Conservation (phyloP, 1,140 invertebrate species). For the Maconellicoccus hirsutus region DNA sequence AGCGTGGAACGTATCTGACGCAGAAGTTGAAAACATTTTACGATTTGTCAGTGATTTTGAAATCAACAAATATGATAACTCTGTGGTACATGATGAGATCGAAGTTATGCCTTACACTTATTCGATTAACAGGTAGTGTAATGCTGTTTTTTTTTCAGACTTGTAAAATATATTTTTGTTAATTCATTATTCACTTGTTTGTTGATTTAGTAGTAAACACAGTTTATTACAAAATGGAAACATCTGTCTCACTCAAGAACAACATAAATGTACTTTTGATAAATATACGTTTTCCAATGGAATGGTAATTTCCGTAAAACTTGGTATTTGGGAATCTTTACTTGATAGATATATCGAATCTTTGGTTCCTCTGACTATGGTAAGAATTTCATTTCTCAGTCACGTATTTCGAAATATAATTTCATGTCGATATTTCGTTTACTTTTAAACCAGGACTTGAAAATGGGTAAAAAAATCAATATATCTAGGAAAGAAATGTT, state of each 20-base stretch:
- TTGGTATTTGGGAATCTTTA: constrained; percentile 81
- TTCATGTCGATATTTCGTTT: too few species aligned
- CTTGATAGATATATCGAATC: constrained; percentile 70
- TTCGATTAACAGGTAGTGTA: constrained; percentile 27
- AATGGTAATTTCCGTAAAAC: constrained; percentile 78
- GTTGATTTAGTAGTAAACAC: constrained; percentile 35
- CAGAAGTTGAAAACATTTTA: constrained; percentile 66
- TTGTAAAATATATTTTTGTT: background rate
- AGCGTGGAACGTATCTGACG: constrained; percentile 82
- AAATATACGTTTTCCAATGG: constrained; percentile 81
- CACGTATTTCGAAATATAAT: background rate
- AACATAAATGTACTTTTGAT: constrained; percentile 39
- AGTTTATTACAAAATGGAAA: constrained; percentile 37
- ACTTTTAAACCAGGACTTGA: constrained; percentile 46
- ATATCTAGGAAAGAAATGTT: constrained; percentile 61
- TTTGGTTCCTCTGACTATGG: constrained; percentile 58
- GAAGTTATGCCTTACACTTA: constrained; percentile 75
- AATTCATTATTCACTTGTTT: constrained; percentile 17
- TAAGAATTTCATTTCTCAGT: background rate
- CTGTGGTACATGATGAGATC: constrained; percentile 58
- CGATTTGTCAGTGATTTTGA: constrained; percentile 53
- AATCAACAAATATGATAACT: constrained; percentile 52
- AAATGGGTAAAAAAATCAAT: constrained; percentile 50
- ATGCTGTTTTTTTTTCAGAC: background rate
- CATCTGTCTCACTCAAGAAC: constrained; percentile 33